Conservation (phyloP, 2,113 vertebrate species). For the Bothrops jararaca region DNA sequence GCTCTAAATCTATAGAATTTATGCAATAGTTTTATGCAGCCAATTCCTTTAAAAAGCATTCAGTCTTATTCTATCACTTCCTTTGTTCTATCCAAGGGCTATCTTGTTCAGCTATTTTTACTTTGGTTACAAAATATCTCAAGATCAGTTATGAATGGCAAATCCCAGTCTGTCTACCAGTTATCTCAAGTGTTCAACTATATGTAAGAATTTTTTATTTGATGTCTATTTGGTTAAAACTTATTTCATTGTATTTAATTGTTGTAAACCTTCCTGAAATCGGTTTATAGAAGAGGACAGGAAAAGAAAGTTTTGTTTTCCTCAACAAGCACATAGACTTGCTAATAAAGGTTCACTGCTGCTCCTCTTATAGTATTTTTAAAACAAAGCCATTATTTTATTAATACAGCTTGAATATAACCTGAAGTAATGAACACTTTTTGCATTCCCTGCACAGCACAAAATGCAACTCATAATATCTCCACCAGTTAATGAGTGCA, state of each 20-base stretch:
- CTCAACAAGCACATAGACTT: neutral
- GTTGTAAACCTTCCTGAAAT: neutral
- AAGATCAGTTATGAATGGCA: neutral
- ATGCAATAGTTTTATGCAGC: neutral
- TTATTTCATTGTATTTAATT: neutral
- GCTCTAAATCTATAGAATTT: conserved; percentile 11
- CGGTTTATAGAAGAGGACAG: neutral
- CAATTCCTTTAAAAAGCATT: neutral
- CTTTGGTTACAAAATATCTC: neutral
- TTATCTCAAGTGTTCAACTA: neutral
- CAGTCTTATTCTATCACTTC: conserved; percentile 1
- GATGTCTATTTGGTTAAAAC: neutral
- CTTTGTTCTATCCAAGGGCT: neutral
- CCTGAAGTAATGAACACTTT: neutral
- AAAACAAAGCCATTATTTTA: neutral
- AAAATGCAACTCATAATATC: neutral
- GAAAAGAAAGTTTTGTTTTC: neutral
- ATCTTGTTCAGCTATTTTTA: neutral
- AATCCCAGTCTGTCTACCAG: neutral
- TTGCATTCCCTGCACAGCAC: neutral
- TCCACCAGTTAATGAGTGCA: neutral
- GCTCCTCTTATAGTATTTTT: neutral
- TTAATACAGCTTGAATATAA: neutral
- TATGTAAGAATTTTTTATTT: neutral
- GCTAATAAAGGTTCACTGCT: neutral